Percentiles rank a stretch among this genome's conserved stretches.
These are phyloP conservation scores for Eutolmus rufibarbis DNA, from an alignment of 2,888 invertebrate genomes.

Conservation along the genomic window DNA sequence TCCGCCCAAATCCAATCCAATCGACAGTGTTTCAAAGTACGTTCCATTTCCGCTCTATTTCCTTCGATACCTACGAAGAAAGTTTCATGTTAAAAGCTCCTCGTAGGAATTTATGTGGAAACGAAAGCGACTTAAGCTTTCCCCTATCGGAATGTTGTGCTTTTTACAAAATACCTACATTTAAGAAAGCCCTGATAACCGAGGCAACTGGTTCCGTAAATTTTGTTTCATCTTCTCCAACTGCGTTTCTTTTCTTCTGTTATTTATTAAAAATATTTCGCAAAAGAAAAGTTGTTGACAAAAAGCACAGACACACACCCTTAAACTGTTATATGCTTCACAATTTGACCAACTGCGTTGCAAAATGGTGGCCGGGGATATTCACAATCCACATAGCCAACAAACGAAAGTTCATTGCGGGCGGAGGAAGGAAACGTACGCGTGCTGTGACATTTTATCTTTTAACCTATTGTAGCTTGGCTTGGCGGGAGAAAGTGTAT, in stretches of 20 bases:
- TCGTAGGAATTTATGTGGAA: not conserved
- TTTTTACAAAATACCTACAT: not conserved
- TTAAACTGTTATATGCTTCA: not conserved
- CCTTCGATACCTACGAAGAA: not conserved
- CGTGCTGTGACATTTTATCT: not conserved
- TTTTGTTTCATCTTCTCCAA: too few relatives aligned
- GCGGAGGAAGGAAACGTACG: not conserved
- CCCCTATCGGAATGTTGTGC: not conserved
- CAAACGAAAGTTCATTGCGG: not conserved
- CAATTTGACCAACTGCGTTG: not conserved
- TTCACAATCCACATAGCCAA: not conserved
- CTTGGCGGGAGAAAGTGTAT: not conserved
- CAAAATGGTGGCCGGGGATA: not conserved
- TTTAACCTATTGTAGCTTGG: not conserved
- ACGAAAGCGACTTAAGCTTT: not conserved
- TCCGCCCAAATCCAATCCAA: too few relatives aligned
- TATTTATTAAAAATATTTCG: not conserved
- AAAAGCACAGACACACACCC: not conserved
- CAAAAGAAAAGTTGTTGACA: not conserved
- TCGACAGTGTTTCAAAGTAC: too few relatives aligned
- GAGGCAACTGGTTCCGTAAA: not conserved
- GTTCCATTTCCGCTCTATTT: not conserved
- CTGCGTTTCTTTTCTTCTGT: too few relatives aligned
- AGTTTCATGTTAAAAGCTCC: not conserved
- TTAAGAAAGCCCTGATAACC: not conserved